Base-by-base conservation (phyloP, 2,888 invertebrate species). In the Dexiosoma caninum region DNA sequence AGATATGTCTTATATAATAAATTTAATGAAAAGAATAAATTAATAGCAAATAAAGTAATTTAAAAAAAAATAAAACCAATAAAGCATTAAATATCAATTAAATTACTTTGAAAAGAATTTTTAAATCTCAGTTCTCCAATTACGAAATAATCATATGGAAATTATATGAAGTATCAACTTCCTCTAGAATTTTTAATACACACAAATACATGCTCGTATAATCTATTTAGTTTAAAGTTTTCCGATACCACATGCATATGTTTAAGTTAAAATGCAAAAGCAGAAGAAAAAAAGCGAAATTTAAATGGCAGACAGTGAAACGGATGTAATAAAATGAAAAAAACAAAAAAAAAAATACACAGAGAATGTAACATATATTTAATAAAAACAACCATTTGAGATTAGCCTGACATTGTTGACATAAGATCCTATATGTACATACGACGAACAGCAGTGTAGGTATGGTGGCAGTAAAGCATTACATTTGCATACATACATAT, bases 381-480 rank as follows among this genome's bases (percentile, higher is more conserved):
- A 27, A 27, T 77, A 51, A 62, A 81, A 77, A 77, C 77, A 81
- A 77, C 77, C 77, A 77, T 81, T 74, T 77, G 72, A 81, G 77
- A 81, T 81, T 81, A 77, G 81, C 77, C 64, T 81, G 81, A 81
- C 77, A 81, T 77, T 69, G 81, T 74, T 74, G 81, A 77, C 81
- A 81, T 69, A 42, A 69, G 64, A 77, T 77, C 72, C 77, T 69
- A 72, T 77, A 81, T 77, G 81, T 74, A 81, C 77, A 81, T 72
- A 67, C 64, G 77, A 81, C 67, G 81, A 81, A 74, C 72, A 77
- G 81, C 72, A 78, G 64, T 66, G 12, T 40, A 64, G 37, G 19
- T 70, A 76, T 72, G 55, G 40, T 75, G 32, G 44, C 14, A 27
- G 10, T 49, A 16, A n/a, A n/a, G 14, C 16, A 57, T 19, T 30